phyloP scores from a whole-genome alignment of 2,113 vertebrate species.

The Hippocampus abdominalis region DNA sequence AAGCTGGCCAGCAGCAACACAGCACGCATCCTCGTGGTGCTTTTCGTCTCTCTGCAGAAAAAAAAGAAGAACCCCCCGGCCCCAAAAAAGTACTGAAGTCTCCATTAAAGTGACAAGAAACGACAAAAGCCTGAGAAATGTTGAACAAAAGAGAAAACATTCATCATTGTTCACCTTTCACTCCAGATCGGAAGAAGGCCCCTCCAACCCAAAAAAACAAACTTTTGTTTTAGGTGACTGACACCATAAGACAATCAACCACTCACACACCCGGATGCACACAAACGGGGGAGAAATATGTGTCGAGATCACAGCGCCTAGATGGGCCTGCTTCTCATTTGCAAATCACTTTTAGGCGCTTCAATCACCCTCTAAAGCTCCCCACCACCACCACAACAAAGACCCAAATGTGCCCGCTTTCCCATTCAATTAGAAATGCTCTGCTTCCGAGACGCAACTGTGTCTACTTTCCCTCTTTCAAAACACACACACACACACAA shows the following conservation, averaged over 20 bases:
- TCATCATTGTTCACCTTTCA: no score
- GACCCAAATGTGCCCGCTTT: background rate
- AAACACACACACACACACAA: background rate
- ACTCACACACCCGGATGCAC: background rate
- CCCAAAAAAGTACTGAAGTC: background rate
- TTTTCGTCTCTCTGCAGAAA: background rate
- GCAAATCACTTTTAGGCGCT: background rate
- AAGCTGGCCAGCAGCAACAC: conserved; percentile 56
- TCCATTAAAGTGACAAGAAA: background rate
- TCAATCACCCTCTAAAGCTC: background rate
- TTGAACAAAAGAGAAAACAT: background rate
- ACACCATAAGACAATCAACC: no score
- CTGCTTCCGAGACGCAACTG: background rate
- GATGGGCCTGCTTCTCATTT: background rate
- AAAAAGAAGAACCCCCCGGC: background rate
- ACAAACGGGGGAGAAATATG: background rate
- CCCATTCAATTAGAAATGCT: background rate
- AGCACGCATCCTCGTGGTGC: conserved; percentile 41
- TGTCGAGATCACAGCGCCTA: background rate
- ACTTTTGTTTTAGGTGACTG: no score
- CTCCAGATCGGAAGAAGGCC: no score
- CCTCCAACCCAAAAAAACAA: no score
- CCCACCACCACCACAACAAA: background rate
- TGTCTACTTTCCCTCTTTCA: background rate
- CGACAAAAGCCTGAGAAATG: background rate